Evolutionary conservation across 2,797 vertebrate genomes (phyloP).

Genomic region (Cuniculus paca): DNA sequence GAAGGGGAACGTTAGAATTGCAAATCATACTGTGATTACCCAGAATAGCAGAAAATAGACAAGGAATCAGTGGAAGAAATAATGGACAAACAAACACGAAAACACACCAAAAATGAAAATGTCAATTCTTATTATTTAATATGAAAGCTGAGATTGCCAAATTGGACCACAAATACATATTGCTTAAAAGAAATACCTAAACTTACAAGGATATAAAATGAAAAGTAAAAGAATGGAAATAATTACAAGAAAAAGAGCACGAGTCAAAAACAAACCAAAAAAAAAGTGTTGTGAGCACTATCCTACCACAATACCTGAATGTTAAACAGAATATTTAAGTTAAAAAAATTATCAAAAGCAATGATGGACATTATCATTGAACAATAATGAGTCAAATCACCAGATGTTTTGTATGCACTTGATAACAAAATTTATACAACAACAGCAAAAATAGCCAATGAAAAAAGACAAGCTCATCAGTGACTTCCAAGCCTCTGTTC

Average conservation of each 20-base stretch:
- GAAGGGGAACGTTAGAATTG: neutral
- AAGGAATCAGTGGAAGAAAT: neutral
- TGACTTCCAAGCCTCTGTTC: neutral
- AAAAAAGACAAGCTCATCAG: neutral
- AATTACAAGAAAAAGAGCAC: neutral
- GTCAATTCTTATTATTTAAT: neutral
- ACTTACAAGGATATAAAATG: neutral
- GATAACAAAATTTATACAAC: neutral
- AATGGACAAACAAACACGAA: neutral
- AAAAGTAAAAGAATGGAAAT: neutral
- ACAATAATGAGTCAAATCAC: neutral
- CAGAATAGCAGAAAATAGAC: neutral
- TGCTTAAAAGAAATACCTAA: neutral
- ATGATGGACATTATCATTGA: neutral
- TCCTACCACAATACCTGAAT: neutral
- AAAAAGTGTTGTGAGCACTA: neutral
- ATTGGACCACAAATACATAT: too few species aligned
- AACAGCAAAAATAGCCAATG: neutral
- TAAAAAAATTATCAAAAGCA: neutral
- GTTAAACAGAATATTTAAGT: neutral
- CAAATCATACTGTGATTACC: neutral
- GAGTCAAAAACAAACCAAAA: neutral
- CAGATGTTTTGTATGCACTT: neutral
- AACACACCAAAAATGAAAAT: neutral
- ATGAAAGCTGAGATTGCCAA: neutral